phyloP scores from a whole-genome alignment of 2,888 invertebrate genomes.

The Scotopteryx bipunctaria region DNA sequence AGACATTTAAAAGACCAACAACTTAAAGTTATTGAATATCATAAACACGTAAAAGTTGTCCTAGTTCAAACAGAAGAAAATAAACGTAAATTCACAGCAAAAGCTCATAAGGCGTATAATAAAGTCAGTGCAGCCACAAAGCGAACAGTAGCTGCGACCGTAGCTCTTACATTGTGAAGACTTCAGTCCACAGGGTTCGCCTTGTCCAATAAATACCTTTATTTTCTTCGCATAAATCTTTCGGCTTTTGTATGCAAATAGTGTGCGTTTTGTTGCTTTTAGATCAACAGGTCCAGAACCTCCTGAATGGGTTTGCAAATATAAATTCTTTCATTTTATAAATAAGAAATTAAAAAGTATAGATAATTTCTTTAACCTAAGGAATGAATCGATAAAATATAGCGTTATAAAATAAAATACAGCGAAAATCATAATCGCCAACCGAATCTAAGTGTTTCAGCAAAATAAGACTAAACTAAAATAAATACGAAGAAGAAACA shows the following conservation, averaged over 20 bases:
- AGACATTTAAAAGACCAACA: background rate
- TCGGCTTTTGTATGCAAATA: conserved; percentile 66
- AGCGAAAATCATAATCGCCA: no score
- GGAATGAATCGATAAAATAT: no score
- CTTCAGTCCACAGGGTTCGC: conserved; percentile 26
- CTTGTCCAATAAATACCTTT: conserved; percentile 60
- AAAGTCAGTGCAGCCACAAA: conserved; percentile 18
- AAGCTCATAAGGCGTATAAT: conserved; percentile 19
- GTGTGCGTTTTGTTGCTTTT: conserved; percentile 45
- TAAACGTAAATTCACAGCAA: conserved; percentile 15
- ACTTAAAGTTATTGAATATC: background rate
- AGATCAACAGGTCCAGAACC: conserved; percentile 1
- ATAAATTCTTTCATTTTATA: background rate
- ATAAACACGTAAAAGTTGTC: background rate
- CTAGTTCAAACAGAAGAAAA: conserved; percentile 5
- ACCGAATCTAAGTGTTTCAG: no score
- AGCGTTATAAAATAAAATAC: no score
- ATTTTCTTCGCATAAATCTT: conserved; percentile 45
- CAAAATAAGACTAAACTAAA: no score
- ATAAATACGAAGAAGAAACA: no score
- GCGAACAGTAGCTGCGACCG: conserved; percentile 36
- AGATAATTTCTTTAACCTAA: no score
- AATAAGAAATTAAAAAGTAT: background rate
- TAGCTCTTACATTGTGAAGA: conserved; percentile 29
- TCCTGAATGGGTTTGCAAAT: background rate